Evolutionary conservation across 2,797 vertebrate genomes (phyloP).

Genomic region (Thripadectes ignobilis): DNA sequence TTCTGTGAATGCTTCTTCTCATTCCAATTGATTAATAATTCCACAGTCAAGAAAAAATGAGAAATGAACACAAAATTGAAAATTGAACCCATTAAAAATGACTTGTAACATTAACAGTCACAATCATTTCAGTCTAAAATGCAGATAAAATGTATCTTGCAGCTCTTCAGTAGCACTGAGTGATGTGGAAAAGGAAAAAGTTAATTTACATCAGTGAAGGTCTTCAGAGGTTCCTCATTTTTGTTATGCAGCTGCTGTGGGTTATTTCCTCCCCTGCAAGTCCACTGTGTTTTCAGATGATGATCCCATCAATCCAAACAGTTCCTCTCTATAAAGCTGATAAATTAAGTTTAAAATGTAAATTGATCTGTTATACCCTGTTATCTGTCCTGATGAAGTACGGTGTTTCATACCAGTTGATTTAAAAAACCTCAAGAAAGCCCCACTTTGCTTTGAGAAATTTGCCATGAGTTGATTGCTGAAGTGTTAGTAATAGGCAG

Average conservation of each 20-base stretch:
- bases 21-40: slow-evolving; percentile 37
- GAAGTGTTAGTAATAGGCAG: neutral
- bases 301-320: neutral
- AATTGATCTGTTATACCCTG: neutral
- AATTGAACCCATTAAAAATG: slow-evolving; percentile 1
- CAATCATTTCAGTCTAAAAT: slow-evolving; percentile 10
- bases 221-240: neutral
- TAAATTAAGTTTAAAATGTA: neutral
- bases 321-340: neutral
- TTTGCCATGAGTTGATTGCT: neutral
- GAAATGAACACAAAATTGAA: slow-evolving; percentile 10
- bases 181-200: neutral
- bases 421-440: neutral
- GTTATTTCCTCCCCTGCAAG: neutral
- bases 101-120: neutral
- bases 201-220: neutral
- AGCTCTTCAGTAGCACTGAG: neutral
- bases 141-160: neutral
- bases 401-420: neutral
- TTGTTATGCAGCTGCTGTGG: neutral
- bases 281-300: neutral
- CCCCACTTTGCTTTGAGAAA: neutral
- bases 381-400: neutral
- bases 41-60: slow-evolving; percentile 16
- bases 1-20: slow-evolving; percentile 3